Conservation (phyloP, 2,797 vertebrate species). For the Lutra lutra region DNA sequence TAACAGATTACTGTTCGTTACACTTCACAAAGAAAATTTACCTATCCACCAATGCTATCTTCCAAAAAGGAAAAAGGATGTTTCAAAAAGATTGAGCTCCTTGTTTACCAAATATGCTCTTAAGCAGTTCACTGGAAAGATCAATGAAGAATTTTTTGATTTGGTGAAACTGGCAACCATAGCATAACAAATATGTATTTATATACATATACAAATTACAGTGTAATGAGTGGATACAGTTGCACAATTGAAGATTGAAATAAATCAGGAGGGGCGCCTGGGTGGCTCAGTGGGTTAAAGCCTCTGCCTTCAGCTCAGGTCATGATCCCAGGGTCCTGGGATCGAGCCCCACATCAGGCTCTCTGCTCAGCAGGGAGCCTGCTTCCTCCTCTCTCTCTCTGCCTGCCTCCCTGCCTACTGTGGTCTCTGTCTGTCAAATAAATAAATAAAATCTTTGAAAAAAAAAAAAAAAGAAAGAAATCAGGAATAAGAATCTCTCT, state of each 20-base stretch:
- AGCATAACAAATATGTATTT: not conserved
- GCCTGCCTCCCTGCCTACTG: no score
- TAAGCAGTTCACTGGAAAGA: not conserved
- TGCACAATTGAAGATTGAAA: not conserved
- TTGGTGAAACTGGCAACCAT: not conserved
- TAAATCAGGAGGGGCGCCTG: no score
- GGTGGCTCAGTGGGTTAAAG: no score
- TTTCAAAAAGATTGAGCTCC: not conserved
- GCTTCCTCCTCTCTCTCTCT: no score
- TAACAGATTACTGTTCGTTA: not conserved
- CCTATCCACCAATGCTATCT: not conserved
- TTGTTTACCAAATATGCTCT: not conserved
- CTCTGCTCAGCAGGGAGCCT: no score
- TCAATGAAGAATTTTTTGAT: not conserved
- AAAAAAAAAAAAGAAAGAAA: no score
- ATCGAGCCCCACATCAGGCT: no score
- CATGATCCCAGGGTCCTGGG: no score
- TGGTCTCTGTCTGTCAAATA: no score
- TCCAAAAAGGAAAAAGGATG: not conserved
- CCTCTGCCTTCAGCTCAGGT: no score
- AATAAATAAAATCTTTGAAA: no score
- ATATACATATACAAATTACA: not conserved
- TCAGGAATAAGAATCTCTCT: not conserved
- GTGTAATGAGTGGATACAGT: not conserved
- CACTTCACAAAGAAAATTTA: not conserved